A percentile compares a stretch with the other conserved stretches of the same genome.
These are phyloP conservation scores for Myrmecophaga tridactyla DNA, from an alignment of 2,113 vertebrate species.

Conservation along the genomic window DNA sequence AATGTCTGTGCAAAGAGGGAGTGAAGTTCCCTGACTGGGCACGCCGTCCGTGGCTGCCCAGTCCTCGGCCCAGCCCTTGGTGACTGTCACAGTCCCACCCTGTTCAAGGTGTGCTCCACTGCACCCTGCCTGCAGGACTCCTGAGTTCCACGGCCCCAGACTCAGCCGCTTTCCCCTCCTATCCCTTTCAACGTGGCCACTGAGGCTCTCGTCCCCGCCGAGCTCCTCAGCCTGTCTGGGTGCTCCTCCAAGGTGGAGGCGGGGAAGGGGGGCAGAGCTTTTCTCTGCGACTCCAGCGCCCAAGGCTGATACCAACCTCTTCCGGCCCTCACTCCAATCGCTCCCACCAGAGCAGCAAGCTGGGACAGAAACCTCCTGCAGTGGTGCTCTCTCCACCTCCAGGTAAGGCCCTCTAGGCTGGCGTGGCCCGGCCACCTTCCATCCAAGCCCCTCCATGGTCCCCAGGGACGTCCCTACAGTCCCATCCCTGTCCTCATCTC, in stretches of 20 bases:
- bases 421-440: too few relatives aligned
- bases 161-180: not conserved
- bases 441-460: not conserved
- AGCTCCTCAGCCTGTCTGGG: too few relatives aligned
- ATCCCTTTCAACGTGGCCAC: not conserved
- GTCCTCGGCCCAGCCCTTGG: not conserved
- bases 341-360: not conserved
- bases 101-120: too few relatives aligned
- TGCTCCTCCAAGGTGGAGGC: not conserved
- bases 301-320: not conserved
- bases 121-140: too few relatives aligned
- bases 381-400: not conserved
- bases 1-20: not conserved
- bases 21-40: not conserved
- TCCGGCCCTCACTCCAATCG: not conserved
- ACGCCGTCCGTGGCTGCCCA: not conserved
- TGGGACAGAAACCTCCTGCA: not conserved
- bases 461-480: not conserved
- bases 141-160: too few relatives aligned
- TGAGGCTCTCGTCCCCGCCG: fast-evolving
- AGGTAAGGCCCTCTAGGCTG: too few relatives aligned
- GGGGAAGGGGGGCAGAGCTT: fast-evolving
- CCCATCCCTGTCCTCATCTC: not conserved
- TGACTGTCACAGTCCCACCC: not conserved
- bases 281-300: not conserved